Conservation (phyloP, 2,797 vertebrate species). For the Columba guinea region DNA sequence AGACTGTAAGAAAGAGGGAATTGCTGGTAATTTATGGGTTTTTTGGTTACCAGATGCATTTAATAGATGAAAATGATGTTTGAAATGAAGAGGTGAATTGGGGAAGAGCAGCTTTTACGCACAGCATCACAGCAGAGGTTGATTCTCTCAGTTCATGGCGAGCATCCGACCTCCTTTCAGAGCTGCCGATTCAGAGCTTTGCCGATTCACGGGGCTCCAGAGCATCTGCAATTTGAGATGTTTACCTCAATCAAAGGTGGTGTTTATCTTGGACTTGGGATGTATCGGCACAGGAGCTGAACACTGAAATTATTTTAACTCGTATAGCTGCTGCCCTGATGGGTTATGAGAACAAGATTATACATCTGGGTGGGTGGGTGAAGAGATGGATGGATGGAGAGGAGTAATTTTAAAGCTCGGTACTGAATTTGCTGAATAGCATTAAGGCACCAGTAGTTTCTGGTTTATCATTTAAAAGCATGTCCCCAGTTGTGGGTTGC, state of each 20-base stretch:
- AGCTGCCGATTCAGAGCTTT: not conserved
- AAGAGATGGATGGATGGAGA: too few species aligned
- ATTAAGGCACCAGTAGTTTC: not conserved
- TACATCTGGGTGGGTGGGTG: not conserved
- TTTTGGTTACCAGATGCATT: not conserved
- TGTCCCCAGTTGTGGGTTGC: not conserved
- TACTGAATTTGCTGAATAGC: not conserved
- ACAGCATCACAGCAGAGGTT: not conserved
- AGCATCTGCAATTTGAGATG: not conserved
- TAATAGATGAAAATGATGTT: not conserved
- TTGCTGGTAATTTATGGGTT: not conserved
- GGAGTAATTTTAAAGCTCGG: not conserved
- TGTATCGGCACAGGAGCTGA: not conserved
- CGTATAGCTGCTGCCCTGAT: not conserved
- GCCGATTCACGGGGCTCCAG: not conserved
- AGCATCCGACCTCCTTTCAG: not conserved
- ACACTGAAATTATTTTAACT: not conserved
- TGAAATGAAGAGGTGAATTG: not conserved
- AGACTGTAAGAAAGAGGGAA: not conserved
- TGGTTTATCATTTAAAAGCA: not conserved
- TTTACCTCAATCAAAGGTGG: not conserved
- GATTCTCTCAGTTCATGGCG: accelerated
- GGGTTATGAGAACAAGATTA: not conserved
- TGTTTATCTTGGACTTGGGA: not conserved
- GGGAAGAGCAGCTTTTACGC: not conserved